A percentile compares a stretch with the other conserved stretches of the same genome.
phyloP scores from a whole-genome alignment of 92 coral and sea anemone species.

The Parazoanthus darwini region DNA sequence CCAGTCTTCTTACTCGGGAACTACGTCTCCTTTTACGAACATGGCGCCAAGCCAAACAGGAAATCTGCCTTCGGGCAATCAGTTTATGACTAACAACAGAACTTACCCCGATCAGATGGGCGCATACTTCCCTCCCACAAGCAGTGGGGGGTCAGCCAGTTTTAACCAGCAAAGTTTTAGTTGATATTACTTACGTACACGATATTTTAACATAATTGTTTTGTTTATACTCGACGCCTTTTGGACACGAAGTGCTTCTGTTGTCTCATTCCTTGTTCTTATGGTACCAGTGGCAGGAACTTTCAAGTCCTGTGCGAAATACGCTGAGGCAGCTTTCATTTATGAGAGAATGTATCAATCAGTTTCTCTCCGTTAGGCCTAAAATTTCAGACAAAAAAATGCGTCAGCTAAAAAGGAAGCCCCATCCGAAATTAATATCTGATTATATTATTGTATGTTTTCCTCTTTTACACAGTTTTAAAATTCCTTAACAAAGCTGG shows the following conservation, averaged over 20 bases:
- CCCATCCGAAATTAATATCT: too few relatives aligned
- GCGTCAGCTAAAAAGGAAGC: too few relatives aligned
- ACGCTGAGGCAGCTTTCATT: too few relatives aligned
- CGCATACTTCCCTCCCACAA: conserved; percentile 9
- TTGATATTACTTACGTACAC: background rate
- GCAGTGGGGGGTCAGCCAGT: conserved; percentile 2
- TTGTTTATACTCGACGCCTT: background rate
- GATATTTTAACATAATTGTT: background rate
- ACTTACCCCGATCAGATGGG: conserved; percentile 24
- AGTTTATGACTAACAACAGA: conserved; percentile 10
- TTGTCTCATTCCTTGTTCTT: background rate
- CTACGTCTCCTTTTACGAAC: conserved; percentile 7
- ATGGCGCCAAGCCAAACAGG: conserved; percentile 28
- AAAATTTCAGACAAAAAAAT: too few relatives aligned
- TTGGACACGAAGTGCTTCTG: background rate
- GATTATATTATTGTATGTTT: too few relatives aligned
- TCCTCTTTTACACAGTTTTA: too few relatives aligned
- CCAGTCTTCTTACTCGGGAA: conserved; percentile 28
- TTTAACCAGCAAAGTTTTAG: conserved; percentile 39
- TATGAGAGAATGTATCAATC: too few relatives aligned
- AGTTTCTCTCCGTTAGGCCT: too few relatives aligned
- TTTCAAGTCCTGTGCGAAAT: too few relatives aligned
- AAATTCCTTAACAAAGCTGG: too few relatives aligned
- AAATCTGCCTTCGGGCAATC: conserved; percentile 7
- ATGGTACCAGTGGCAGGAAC: too few relatives aligned